Conservation (phyloP, 2,888 invertebrate species). For the Caenorhabditis sinica region DNA sequence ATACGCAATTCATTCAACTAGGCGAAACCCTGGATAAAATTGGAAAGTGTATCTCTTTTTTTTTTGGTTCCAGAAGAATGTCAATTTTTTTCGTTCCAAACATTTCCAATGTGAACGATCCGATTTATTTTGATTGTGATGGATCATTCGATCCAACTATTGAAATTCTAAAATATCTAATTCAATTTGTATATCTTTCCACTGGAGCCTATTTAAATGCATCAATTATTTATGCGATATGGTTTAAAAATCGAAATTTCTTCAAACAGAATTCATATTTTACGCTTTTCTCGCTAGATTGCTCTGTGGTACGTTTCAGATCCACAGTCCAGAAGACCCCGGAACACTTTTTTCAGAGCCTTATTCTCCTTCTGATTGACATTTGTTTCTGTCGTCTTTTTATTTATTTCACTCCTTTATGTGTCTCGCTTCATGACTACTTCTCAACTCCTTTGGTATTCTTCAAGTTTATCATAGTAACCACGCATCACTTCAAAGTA, state of each 20-base stretch:
- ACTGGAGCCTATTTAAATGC: conserved; percentile 13
- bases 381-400: conserved; percentile 5
- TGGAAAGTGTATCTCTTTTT: not conserved
- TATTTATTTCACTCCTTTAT: conserved; percentile 37
- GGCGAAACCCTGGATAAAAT: not conserved
- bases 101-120: conserved; percentile 8
- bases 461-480: conserved; percentile 26
- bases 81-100: conserved; percentile 15
- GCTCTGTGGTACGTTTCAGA: conserved; percentile 31
- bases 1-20: not conserved
- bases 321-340: no score
- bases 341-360: not conserved
- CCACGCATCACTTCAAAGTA: conserved; percentile 23
- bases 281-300: conserved; percentile 27
- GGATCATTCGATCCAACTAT: not conserved
- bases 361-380: not conserved
- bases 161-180: conserved; percentile 20
- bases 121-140: conserved; percentile 29
- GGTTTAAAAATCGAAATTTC: not conserved
- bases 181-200: conserved; percentile 14
- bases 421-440: not conserved
- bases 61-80: conserved; percentile 1
- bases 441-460: conserved; percentile 14
- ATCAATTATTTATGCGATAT: conserved; percentile 10
- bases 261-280: conserved; percentile 22